Evolutionary conservation across 2,113 vertebrate genomes (phyloP), one percentile per base, ranked within the genome.

Genomic region (Synchiropus splendidus): DNA sequence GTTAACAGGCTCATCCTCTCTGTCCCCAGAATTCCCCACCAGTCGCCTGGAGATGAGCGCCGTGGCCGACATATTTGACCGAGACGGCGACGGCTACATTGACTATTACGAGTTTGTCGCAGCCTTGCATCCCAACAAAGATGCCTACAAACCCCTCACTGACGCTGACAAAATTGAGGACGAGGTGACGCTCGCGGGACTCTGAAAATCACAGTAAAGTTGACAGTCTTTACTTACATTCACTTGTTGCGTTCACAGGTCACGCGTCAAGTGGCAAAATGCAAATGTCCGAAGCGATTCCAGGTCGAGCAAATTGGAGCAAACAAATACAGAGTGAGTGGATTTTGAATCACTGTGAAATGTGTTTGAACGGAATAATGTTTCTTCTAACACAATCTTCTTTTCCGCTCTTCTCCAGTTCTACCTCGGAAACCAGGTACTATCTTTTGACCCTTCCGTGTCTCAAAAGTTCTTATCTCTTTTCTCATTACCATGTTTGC

Each of bases 371-470:
- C n/a, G n/a, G n/a, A n/a, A n/a, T n/a, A n/a, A n/a, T n/a, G n/a
- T n/a, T n/a, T 27, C 8, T 27, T 6, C 31, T 45, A 57, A 41
- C 42, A 30, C 78, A 65, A 54, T 90, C 67, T 5, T 48, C 57
- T 89, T 72, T 71, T 89, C 84, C 85, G 80, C 80, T 86, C 80
- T 91, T 89, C 79, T 72, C 86, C 90, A 98, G 94, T 99, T 98
- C 89, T 99, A 97, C 93, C 92, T 99, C 82, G 94, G 95, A 98
- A 99, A 97, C 85, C 95, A 99, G 95, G 95, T 99, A 99, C 87
- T 35, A 31, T 35, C 49, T 16, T 60, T 42, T 41, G 51, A 27
- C 54, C 39, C 52, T 49, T 49, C 16, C 36, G 1, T 52, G 14
- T n/a, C n/a, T n/a, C n/a, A n/a, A n/a, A n/a, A n/a, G n/a, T n/a